Conservation (phyloP, 2,797 vertebrate species). For the Garrulus glandarius region DNA sequence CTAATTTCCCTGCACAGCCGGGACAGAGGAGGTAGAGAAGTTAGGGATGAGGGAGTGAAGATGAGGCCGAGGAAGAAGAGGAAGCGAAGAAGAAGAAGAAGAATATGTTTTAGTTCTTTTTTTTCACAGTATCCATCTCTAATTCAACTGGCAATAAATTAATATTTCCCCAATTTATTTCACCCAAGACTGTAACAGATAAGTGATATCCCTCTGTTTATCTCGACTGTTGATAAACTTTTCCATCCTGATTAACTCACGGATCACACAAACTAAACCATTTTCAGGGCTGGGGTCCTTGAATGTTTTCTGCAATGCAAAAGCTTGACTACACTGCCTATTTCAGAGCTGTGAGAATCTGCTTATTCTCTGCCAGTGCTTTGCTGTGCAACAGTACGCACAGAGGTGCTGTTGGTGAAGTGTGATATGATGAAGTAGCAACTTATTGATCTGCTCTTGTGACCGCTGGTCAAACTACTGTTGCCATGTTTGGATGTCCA, state of each 20-base stretch:
- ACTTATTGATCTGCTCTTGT: neutral
- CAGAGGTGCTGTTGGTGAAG: neutral
- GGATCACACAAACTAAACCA: neutral
- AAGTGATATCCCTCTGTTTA: neutral
- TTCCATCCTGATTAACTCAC: neutral
- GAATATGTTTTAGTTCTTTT: neutral
- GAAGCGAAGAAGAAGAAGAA: accelerated
- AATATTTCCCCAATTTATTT: neutral
- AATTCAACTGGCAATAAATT: neutral
- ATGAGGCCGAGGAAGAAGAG: accelerated
- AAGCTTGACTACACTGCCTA: neutral
- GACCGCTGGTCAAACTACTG: neutral
- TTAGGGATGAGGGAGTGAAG: accelerated
- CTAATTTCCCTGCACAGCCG: accelerated
- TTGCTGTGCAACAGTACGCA: neutral
- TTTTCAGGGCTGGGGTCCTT: neutral
- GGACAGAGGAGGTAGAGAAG: accelerated
- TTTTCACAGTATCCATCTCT: neutral
- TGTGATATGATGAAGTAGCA: neutral
- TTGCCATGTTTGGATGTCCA: neutral
- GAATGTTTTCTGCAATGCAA: neutral
- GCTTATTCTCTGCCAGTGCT: neutral
- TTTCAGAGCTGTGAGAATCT: neutral
- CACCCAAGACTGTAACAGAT: neutral
- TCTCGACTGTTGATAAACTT: neutral